These are phyloP conservation scores for Cephalotes varians DNA, from an alignment of 2,888 invertebrate species.

Conservation along the genomic window DNA sequence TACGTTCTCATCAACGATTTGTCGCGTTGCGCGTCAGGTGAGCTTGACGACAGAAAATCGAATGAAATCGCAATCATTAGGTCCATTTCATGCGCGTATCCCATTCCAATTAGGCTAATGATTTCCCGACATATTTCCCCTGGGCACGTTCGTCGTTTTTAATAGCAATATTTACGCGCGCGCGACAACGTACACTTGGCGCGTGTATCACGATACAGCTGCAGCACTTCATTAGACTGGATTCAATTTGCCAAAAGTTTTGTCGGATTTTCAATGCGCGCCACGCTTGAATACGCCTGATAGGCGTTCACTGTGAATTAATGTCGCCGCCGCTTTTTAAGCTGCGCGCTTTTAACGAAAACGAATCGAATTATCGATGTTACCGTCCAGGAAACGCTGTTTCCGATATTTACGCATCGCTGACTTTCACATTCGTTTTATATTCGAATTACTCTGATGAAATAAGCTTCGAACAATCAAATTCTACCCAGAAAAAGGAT, in stretches of 20 bases:
- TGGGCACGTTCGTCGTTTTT: slow-evolving; percentile 22
- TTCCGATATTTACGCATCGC: slow-evolving; percentile 49
- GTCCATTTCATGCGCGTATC: slow-evolving; percentile 59
- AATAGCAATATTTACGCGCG: slow-evolving; percentile 13
- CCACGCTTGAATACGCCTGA: slow-evolving; percentile 49
- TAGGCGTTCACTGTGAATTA: slow-evolving; percentile 40
- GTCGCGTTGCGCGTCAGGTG: slow-evolving; percentile 9
- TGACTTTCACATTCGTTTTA: slow-evolving; percentile 45
- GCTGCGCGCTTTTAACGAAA: slow-evolving; percentile 49
- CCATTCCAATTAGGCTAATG: slow-evolving; percentile 72
- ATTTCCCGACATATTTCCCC: slow-evolving; percentile 52
- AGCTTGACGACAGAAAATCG: slow-evolving; percentile 17
- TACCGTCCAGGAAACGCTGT: slow-evolving; percentile 36
- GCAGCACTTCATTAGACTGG: slow-evolving; percentile 54
- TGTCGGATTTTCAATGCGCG: slow-evolving; percentile 41
- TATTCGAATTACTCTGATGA: slow-evolving; percentile 35
- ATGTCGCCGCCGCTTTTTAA: slow-evolving; percentile 44
- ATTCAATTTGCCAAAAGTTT: slow-evolving; percentile 62
- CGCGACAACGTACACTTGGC: neutral
- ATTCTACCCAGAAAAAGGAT: neutral
- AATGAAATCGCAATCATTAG: slow-evolving; percentile 58
- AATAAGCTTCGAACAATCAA: slow-evolving; percentile 45
- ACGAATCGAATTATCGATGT: slow-evolving; percentile 50
- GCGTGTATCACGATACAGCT: slow-evolving; percentile 15
- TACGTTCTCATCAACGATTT: slow-evolving; percentile 22